Conservation (phyloP, 2,888 invertebrate species). For the Eupithecia inturbata region DNA sequence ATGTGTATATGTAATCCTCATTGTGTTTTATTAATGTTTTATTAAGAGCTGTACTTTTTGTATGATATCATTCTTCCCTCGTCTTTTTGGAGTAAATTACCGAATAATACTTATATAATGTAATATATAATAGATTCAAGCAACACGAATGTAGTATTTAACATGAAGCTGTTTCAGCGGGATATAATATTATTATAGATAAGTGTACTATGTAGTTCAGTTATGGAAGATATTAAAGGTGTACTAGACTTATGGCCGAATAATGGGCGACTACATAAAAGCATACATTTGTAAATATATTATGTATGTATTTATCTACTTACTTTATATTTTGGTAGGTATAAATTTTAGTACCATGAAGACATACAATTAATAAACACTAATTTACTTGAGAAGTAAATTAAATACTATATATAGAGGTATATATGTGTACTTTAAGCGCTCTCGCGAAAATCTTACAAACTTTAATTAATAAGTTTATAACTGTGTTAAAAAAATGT, state of each 20-base stretch:
- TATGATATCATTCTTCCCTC: slow-evolving; percentile 75
- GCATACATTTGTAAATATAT: not conserved
- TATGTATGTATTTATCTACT: not conserved
- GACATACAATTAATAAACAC: not conserved
- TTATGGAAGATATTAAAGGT: not conserved
- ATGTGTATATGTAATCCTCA: slow-evolving; percentile 48
- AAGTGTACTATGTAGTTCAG: not conserved
- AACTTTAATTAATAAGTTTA: too few relatives aligned
- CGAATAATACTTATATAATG: not conserved
- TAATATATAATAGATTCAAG: not conserved
- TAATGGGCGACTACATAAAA: not conserved
- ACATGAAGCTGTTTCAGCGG: not conserved
- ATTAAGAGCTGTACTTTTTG: slow-evolving; percentile 78
- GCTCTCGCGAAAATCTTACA: too few relatives aligned
- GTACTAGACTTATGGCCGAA: too few relatives aligned
- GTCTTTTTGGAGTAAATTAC: slow-evolving; percentile 45
- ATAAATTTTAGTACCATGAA: not conserved
- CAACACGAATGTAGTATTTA: not conserved
- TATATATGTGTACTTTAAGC: not conserved
- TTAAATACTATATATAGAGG: too few relatives aligned
- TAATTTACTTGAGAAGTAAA: not conserved
- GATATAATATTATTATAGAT: not conserved
- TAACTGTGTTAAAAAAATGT: not conserved
- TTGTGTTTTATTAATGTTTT: slow-evolving; percentile 48
- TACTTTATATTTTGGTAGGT: not conserved